These are phyloP conservation scores for Cercocebus atys DNA, from an alignment of 2,113 vertebrate species.

Conservation along the genomic window DNA sequence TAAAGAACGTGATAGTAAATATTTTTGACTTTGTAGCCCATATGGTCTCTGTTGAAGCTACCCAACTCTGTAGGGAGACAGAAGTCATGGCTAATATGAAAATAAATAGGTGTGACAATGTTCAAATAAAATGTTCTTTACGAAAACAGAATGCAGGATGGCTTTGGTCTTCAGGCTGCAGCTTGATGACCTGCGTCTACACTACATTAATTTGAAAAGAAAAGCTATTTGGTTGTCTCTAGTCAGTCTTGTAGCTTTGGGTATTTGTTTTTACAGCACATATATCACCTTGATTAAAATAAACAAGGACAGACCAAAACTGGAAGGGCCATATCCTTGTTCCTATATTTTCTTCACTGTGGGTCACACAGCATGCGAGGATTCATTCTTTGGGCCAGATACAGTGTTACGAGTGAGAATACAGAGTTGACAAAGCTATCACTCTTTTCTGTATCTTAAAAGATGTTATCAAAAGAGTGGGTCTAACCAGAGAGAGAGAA, in stretches of 20 bases:
- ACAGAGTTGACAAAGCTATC: not conserved
- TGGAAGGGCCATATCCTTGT: not conserved
- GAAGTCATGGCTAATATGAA: not conserved
- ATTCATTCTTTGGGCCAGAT: not conserved
- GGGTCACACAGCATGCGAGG: not conserved
- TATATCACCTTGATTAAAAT: not conserved
- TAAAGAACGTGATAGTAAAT: not conserved
- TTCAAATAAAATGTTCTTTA: not conserved
- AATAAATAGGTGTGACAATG: not conserved
- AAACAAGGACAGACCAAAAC: not conserved
- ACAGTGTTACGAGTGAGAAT: not conserved
- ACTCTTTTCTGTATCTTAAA: not conserved
- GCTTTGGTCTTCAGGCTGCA: not conserved
- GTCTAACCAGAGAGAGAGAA: not conserved
- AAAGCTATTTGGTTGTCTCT: no score
- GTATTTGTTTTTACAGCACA: not conserved
- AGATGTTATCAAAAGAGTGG: not conserved
- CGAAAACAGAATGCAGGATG: not conserved
- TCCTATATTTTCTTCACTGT: not conserved
- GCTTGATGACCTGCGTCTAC: not conserved
- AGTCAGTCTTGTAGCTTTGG: not conserved
- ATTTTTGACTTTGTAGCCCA: not conserved
- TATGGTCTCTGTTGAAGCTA: not conserved
- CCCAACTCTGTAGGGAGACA: not conserved
- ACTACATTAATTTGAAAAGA: not conserved